phyloP scores from a whole-genome alignment of 2,113 vertebrate genomes.

The Sebastes schlegelii region DNA sequence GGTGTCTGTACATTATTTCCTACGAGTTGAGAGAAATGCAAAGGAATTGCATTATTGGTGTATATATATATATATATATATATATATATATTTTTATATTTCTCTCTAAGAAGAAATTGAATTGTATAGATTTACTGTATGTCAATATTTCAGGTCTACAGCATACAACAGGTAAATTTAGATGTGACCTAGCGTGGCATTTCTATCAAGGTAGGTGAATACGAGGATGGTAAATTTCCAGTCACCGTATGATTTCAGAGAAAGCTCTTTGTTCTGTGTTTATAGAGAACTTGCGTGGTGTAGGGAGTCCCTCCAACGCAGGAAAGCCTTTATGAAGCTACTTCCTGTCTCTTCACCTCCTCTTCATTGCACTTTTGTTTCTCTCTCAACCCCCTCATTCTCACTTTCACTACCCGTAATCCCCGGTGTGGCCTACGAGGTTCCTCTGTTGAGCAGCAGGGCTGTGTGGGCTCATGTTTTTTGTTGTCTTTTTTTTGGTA shows the following conservation, averaged over 20 bases:
- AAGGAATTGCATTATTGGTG: background rate
- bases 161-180: background rate
- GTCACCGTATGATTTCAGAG: conserved; percentile 65
- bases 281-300: conserved; percentile 61
- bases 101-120: background rate
- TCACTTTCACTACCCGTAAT: conserved; percentile 80
- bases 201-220: conserved; percentile 29
- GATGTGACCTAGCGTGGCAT: conserved; percentile 28
- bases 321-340: conserved; percentile 83
- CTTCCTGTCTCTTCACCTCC: conserved; percentile 78
- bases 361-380: conserved; percentile 82
- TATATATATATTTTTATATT: background rate
- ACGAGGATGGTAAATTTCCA: conserved; percentile 69
- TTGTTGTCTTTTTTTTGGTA: conserved; percentile 15
- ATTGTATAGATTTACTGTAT: conserved; percentile 2
- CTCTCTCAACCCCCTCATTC: conserved; percentile 79
- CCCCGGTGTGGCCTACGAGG: conserved; percentile 56
- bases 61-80: background rate
- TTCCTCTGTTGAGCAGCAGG: conserved; percentile 42
- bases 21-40: background rate
- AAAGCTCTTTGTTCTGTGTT: conserved; percentile 57
- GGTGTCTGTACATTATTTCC: background rate
- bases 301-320: conserved; percentile 81
- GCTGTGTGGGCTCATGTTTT: conserved; percentile 54
- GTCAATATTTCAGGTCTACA: background rate